phyloP scores from a whole-genome alignment of 2,888 invertebrate species.

The Drosophila koepferae region DNA sequence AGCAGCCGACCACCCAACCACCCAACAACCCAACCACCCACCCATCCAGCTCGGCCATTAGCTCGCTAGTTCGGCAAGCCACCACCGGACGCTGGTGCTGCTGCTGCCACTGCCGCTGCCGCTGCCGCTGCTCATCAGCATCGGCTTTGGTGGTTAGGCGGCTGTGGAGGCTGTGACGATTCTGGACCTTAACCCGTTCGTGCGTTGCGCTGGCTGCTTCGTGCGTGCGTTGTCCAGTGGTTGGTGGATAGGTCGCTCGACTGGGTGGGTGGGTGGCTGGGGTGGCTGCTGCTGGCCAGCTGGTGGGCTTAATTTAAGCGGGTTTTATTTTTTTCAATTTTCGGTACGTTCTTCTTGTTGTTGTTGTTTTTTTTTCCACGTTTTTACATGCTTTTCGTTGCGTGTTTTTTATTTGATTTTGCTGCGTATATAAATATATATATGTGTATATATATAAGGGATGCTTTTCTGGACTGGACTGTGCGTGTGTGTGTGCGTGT shows the following conservation, averaged over 20 bases:
- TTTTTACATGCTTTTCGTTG: constrained; percentile 65
- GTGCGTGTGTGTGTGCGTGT: constrained; percentile 55
- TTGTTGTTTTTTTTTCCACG: constrained; percentile 29
- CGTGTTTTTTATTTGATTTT: constrained; percentile 77
- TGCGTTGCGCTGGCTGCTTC: constrained; percentile 63
- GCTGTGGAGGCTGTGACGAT: constrained; percentile 14
- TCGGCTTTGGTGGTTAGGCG: not conserved
- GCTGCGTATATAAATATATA: constrained; percentile 47
- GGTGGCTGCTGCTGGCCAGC: constrained; percentile 49
- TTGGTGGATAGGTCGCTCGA: constrained; percentile 40
- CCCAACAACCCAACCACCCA: constrained; percentile 15
- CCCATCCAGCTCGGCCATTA: constrained; percentile 27
- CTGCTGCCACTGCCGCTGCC: constrained; percentile 1
- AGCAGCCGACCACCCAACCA: not conserved
- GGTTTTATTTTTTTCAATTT: constrained; percentile 82
- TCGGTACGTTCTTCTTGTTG: constrained; percentile 44
- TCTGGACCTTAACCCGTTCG: constrained; percentile 77
- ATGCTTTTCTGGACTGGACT: constrained; percentile 52
- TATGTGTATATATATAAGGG: constrained; percentile 45
- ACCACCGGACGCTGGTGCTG: constrained; percentile 31
- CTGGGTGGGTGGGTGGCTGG: constrained; percentile 7
- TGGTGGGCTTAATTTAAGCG: constrained; percentile 80
- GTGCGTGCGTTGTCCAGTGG: constrained; percentile 75
- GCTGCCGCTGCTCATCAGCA: constrained; percentile 35
- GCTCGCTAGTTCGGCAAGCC: constrained; percentile 9